Percentiles rank a stretch among this genome's conserved stretches.
Evolutionary conservation across 2,113 vertebrate genomes (phyloP).

Genomic region (Panthera uncia): DNA sequence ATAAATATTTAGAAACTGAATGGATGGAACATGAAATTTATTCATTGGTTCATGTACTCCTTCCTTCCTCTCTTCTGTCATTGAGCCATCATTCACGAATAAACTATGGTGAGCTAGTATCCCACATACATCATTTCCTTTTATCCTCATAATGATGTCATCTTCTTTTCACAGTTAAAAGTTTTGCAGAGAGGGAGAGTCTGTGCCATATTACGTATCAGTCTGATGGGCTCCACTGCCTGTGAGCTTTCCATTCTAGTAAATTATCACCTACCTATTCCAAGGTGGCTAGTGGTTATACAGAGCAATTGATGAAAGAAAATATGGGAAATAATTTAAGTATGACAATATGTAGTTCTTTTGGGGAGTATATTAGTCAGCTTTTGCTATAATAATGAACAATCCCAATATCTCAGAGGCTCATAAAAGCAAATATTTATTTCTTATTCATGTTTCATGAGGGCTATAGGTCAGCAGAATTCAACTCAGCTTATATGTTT

Average conservation of each 20-base stretch:
- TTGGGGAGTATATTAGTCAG: not conserved
- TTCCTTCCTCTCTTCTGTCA: not conserved
- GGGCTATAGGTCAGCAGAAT: not conserved
- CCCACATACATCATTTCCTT: not conserved
- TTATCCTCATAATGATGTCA: not conserved
- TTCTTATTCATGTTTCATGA: not conserved
- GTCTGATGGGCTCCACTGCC: not conserved
- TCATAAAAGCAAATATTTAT: not conserved
- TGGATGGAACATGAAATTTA: not conserved
- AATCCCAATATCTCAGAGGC: not conserved
- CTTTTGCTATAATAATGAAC: not conserved
- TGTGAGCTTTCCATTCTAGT: not conserved
- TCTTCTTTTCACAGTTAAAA: not conserved
- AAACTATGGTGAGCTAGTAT: not conserved
- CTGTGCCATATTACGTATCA: not conserved
- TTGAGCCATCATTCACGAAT: not conserved
- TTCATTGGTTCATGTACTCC: not conserved
- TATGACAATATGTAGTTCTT: not conserved
- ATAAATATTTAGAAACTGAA: not conserved
- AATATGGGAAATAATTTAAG: not conserved
- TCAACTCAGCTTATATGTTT: not conserved
- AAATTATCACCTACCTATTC: not conserved
- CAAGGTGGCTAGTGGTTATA: not conserved
- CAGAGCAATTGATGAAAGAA: not conserved
- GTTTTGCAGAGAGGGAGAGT: not conserved